Evolutionary conservation across 2,797 vertebrate species (phyloP).

Genomic region (Eulemur albifrons): DNA sequence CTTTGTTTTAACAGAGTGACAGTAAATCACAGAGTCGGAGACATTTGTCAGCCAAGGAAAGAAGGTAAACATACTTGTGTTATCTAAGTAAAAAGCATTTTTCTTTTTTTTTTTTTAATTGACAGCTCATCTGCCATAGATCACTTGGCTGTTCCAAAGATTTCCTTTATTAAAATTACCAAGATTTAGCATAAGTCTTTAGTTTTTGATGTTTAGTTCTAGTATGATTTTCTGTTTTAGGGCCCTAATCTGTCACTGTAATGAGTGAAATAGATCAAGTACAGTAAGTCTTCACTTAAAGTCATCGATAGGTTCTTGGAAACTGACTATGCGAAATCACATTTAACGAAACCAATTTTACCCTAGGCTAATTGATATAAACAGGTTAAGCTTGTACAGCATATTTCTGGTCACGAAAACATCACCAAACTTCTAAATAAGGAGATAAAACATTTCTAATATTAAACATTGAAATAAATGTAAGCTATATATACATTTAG

Average conservation of each 20-base stretch:
- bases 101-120: neutral
- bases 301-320: neutral
- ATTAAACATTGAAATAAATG: neutral
- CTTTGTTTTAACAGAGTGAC: constrained; percentile 85
- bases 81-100: constrained; percentile 6
- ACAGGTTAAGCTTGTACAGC: neutral
- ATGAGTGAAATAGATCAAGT: neutral
- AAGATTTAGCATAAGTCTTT: constrained; percentile 18
- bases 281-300: neutral
- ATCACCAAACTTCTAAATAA: neutral
- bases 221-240: neutral
- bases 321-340: neutral
- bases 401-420: neutral
- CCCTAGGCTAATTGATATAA: neutral
- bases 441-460: neutral
- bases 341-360: neutral
- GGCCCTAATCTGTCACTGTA: neutral
- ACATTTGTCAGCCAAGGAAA: constrained; percentile 95
- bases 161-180: neutral
- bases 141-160: constrained; percentile 27
- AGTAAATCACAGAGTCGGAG: constrained; percentile 87
- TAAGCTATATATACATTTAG: neutral
- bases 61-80: constrained; percentile 87
- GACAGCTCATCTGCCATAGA: neutral
- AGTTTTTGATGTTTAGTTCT: constrained; percentile 15